phyloP scores from a whole-genome alignment of 2,797 vertebrate genomes.

The Rousettus madagascariensis region DNA sequence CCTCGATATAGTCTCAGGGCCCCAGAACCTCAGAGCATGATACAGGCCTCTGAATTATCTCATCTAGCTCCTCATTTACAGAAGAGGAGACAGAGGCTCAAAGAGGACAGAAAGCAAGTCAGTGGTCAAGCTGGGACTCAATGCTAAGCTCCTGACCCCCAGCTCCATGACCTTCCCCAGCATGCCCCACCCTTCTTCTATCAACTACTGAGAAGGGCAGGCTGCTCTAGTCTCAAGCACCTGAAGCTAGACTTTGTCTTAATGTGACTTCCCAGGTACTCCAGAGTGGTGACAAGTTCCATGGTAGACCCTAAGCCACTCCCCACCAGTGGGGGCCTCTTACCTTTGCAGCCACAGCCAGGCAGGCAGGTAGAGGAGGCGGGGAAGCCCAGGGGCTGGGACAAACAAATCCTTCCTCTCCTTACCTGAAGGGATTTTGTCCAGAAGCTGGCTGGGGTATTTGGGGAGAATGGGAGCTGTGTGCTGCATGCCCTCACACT shows the following conservation, averaged over 20 bases:
- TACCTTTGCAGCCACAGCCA: background rate
- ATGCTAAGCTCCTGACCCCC: background rate
- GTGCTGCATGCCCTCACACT: slow-evolving; percentile 93
- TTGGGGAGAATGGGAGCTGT: slow-evolving; percentile 92
- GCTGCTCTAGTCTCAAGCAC: background rate
- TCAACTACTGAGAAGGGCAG: background rate
- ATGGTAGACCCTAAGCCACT: background rate
- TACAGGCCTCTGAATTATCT: background rate
- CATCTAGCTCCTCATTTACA: background rate
- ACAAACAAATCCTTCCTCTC: slow-evolving; percentile 72
- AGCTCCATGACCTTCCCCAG: background rate
- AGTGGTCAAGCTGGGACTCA: background rate
- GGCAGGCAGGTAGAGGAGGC: slow-evolving; percentile 43
- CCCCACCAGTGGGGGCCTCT: background rate
- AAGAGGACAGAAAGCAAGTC: background rate
- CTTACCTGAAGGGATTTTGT: slow-evolving; percentile 90
- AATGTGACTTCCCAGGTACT: background rate
- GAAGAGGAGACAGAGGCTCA: background rate
- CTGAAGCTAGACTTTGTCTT: background rate
- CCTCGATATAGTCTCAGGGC: slow-evolving; percentile 20
- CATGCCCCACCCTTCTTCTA: background rate
- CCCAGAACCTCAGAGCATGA: background rate
- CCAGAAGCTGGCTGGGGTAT: slow-evolving; percentile 92
- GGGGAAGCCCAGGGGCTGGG: slow-evolving; percentile 45
- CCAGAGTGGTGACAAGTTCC: background rate